phyloP scores from a whole-genome alignment of 2,113 vertebrate species.

The Egretta garzetta region DNA sequence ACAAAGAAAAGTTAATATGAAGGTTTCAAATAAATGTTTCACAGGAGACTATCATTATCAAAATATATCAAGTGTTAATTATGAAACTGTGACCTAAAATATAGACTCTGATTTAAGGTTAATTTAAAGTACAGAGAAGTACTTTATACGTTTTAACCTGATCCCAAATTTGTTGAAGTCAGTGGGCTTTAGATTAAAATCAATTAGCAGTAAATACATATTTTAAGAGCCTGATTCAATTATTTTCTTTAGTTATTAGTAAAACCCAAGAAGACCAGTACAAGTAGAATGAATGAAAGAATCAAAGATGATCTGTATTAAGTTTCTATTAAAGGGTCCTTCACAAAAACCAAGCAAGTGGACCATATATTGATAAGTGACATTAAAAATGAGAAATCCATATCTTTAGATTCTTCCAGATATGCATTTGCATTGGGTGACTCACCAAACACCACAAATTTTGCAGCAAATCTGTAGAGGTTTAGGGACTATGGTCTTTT shows the following conservation, averaged over 20 bases:
- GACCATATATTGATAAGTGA: background rate
- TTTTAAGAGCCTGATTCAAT: background rate
- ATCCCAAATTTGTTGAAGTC: background rate
- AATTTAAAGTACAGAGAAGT: background rate
- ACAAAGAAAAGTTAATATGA: background rate
- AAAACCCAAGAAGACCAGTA: background rate
- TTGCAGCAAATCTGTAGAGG: background rate
- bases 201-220: background rate
- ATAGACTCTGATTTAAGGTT: background rate
- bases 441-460: background rate
- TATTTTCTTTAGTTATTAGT: background rate
- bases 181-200: background rate
- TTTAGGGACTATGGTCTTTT: rapidly evolving
- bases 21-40: background rate
- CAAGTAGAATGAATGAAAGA: background rate
- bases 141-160: background rate
- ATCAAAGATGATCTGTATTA: background rate
- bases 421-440: background rate
- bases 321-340: background rate
- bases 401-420: background rate
- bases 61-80: background rate
- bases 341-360: background rate
- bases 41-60: background rate
- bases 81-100: background rate
- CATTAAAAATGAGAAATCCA: background rate